Evolutionary conservation across 2,888 invertebrate species (phyloP), one percentile per base, ranked within the genome.

Genomic region (Cyclophora punctaria): DNA sequence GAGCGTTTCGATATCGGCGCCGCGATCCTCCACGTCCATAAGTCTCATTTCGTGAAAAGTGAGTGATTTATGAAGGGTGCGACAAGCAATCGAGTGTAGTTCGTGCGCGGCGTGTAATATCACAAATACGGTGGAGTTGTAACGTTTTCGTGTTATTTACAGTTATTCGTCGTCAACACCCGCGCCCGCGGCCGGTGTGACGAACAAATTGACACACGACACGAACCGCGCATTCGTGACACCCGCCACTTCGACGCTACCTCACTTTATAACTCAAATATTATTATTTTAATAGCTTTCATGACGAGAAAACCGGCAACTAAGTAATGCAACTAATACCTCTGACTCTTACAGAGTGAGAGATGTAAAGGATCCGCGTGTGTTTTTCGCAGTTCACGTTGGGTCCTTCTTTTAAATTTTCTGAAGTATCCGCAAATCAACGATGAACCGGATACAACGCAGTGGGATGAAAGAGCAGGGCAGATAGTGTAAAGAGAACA

Each of bases 141-240:
- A 37, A 44, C 44, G 33, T 6, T 34, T 44, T 5, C 6, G 34
- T 44, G 44, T 44, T 34, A 44, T 44, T 44, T 44, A 47, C 34
- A 45, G 40, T 6, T 20, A 6, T 44, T 41, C 41, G 37, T 47
- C 46, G 45, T 47, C 49, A 44, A 53, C 55, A 51, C 52, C 40
- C 49, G 20, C 46, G 35, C 52, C 42, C 49, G 20, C 46, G 35
- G 49, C 45, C 51, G 48, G 50, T 53, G 58, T 58, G 53, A 55
- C 52, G 43, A 48, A 51, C 55, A 57, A 60, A 58, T 48, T 44
- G 60, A 47, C 53, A 48, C 46, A 42, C 20, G 49, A 42, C 60
- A 60, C 55, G 60, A 48, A 49, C 54, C 4, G 1, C 0, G n/a
- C 43, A 48, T 33, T 48, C 55, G 53, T 56, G 59, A 49, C 37